phyloP scores from a whole-genome alignment of 2,888 invertebrate genomes.

The Sinodicranocentrus sp. region DNA sequence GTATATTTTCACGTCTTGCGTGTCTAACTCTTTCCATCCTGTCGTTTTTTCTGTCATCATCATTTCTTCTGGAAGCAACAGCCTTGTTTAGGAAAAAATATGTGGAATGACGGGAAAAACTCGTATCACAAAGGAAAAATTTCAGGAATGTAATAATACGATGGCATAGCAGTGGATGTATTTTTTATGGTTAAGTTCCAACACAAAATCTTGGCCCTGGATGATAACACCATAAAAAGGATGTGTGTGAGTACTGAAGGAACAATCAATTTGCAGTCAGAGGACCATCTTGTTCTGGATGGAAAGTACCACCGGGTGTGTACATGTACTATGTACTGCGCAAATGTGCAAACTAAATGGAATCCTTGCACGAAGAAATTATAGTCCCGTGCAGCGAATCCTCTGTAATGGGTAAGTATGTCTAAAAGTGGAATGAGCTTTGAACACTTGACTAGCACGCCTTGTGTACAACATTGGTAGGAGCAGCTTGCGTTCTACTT shows the following conservation, averaged over 20 bases:
- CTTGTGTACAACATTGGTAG: conserved; percentile 26
- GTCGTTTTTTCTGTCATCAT: conserved; percentile 1
- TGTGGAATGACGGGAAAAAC: background rate
- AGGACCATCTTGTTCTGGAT: background rate
- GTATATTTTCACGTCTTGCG: background rate
- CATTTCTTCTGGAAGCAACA: conserved; percentile 42
- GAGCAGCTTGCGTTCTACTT: conserved; percentile 46
- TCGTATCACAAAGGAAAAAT: conserved; percentile 31
- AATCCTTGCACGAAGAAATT: background rate
- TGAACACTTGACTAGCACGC: conserved; percentile 4
- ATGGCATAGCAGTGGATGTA: background rate
- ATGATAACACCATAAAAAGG: background rate
- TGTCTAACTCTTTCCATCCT: background rate
- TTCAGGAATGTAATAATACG: conserved; percentile 52
- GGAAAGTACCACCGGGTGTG: background rate
- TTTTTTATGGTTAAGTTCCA: background rate
- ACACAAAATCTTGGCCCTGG: background rate
- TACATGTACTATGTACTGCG: conserved; percentile 33
- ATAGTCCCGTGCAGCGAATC: background rate
- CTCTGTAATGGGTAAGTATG: background rate
- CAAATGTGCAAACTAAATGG: conserved; percentile 43
- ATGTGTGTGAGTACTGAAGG: background rate
- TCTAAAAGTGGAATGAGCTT: background rate
- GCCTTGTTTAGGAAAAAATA: conserved; percentile 12
- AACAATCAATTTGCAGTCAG: conserved; percentile 51